Conservation (phyloP, 2,113 vertebrate genomes). For the Epinephelus moara region DNA sequence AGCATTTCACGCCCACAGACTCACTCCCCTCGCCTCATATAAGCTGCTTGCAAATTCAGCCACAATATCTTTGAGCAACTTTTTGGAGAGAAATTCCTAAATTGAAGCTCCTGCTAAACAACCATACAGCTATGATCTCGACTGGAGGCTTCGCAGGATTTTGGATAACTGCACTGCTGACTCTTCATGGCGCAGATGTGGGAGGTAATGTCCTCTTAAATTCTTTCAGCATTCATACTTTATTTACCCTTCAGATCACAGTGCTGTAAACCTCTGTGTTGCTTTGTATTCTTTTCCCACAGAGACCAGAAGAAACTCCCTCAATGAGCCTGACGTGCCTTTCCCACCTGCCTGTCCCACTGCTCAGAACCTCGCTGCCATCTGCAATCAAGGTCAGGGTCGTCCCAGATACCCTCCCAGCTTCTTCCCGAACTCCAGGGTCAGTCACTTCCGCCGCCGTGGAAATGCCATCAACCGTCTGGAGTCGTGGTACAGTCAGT, state of each 20-base stretch:
- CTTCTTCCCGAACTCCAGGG: slow-evolving; percentile 78
- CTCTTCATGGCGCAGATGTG: slow-evolving; percentile 36
- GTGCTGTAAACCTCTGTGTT: neutral
- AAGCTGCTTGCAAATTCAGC: slow-evolving; percentile 13
- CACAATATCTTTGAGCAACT: neutral
- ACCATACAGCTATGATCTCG: slow-evolving; percentile 55
- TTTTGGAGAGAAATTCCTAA: slow-evolving; percentile 11
- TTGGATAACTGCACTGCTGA: slow-evolving; percentile 61
- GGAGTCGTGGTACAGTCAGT: slow-evolving; percentile 76
- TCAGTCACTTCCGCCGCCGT: slow-evolving; percentile 82
- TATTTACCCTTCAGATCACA: neutral
- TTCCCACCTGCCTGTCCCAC: slow-evolving; percentile 87
- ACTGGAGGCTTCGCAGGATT: slow-evolving; percentile 30
- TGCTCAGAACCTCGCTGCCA: slow-evolving; percentile 67
- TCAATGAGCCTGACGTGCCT: slow-evolving; percentile 43
- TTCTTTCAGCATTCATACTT: neutral
- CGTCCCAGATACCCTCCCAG: slow-evolving; percentile 74
- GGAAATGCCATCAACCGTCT: slow-evolving; percentile 82
- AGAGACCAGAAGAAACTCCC: slow-evolving; percentile 24
- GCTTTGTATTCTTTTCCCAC: slow-evolving; percentile 26
- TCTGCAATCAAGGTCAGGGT: slow-evolving; percentile 74
- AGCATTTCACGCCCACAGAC: slow-evolving; percentile 37
- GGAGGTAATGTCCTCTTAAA: slow-evolving; percentile 60
- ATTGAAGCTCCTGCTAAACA: neutral
- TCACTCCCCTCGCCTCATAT: slow-evolving; percentile 26